These are phyloP conservation scores for Myiotriccus ornatus DNA, from an alignment of 2,797 vertebrate genomes.

Conservation along the genomic window DNA sequence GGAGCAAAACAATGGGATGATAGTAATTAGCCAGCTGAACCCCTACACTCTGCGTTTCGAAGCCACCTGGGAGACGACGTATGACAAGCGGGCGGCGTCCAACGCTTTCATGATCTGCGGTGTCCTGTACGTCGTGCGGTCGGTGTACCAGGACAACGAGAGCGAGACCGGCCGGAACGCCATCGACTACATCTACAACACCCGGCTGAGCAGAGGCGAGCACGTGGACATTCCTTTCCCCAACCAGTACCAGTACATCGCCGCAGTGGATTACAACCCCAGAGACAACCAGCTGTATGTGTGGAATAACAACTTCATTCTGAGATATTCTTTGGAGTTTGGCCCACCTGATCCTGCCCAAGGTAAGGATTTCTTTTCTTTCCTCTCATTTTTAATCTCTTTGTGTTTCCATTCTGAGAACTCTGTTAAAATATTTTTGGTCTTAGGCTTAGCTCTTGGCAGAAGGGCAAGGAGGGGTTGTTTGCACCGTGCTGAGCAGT, in stretches of 20 bases:
- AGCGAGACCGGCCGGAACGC: constrained; percentile 94
- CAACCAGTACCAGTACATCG: constrained; percentile 99
- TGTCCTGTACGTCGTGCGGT: constrained; percentile 95
- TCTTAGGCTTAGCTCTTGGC: neutral
- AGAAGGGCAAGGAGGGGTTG: neutral
- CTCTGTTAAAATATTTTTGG: neutral
- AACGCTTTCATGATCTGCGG: constrained; percentile 99
- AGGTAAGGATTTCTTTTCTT: constrained; percentile 79
- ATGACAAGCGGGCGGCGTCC: constrained; percentile 96
- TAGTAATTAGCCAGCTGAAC: constrained; percentile 97
- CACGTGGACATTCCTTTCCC: constrained; percentile 95
- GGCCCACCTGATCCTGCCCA: constrained; percentile 95
- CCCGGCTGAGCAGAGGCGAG: constrained; percentile 89
- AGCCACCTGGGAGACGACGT: constrained; percentile 94
- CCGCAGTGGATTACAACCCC: constrained; percentile 99
- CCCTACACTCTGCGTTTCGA: constrained; percentile 97
- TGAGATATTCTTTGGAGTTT: constrained; percentile 95
- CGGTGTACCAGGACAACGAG: constrained; percentile 98
- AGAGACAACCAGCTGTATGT: constrained; percentile 98
- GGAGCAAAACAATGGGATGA: constrained; percentile 98
- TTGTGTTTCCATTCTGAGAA: neutral
- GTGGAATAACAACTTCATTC: constrained; percentile 99
- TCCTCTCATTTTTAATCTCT: neutral
- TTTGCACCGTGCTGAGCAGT: neutral
- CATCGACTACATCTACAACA: constrained; percentile 97